A percentile compares a stretch with the other conserved stretches of the same genome.
Evolutionary conservation across 2,113 vertebrate species (phyloP).

Genomic region (Paraplagusia blochii): DNA sequence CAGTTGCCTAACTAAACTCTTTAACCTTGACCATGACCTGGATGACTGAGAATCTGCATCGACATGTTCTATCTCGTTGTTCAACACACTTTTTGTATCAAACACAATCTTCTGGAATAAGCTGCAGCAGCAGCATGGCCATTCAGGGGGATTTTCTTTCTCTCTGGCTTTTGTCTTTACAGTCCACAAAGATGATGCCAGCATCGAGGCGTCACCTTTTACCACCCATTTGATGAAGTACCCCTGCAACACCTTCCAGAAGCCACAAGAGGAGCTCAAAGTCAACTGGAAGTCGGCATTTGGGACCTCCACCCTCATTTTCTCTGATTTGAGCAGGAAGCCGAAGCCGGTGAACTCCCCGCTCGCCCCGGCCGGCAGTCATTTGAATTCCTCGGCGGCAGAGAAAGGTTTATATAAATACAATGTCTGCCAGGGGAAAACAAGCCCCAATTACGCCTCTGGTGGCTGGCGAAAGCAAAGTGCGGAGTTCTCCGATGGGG

Average conservation of each 20-base stretch:
- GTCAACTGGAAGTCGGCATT: conserved; percentile 87
- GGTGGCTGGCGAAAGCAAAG: conserved; percentile 68
- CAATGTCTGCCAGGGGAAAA: conserved; percentile 59
- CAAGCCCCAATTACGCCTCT: conserved; percentile 69
- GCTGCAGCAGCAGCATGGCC: conserved; percentile 45
- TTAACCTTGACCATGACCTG: too few species aligned
- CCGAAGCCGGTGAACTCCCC: conserved; percentile 49
- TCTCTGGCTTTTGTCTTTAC: conserved; percentile 40
- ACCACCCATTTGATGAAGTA: conserved; percentile 81
- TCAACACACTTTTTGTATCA: conserved; percentile 37
- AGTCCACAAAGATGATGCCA: conserved; percentile 63
- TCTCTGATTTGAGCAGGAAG: conserved; percentile 80
- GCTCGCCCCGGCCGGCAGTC: conserved; percentile 41
- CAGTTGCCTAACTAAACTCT: too few species aligned
- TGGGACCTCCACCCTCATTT: conserved; percentile 84
- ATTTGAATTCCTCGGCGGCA: conserved; percentile 62
- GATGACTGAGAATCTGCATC: too few species aligned
- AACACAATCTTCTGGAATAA: conserved; percentile 25
- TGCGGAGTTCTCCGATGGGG: conserved; percentile 56
- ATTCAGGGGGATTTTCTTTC: conserved; percentile 40
- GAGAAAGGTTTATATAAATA: conserved; percentile 58
- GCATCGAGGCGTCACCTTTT: conserved; percentile 56
- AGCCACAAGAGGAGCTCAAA: conserved; percentile 81
- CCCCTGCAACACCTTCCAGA: conserved; percentile 83
- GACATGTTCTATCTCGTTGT: too few species aligned